A percentile compares a stretch with the other conserved stretches of the same genome.
These are phyloP conservation scores for Pantelozetes paolii DNA, from an alignment of 2,888 invertebrate genomes.

Conservation along the genomic window DNA sequence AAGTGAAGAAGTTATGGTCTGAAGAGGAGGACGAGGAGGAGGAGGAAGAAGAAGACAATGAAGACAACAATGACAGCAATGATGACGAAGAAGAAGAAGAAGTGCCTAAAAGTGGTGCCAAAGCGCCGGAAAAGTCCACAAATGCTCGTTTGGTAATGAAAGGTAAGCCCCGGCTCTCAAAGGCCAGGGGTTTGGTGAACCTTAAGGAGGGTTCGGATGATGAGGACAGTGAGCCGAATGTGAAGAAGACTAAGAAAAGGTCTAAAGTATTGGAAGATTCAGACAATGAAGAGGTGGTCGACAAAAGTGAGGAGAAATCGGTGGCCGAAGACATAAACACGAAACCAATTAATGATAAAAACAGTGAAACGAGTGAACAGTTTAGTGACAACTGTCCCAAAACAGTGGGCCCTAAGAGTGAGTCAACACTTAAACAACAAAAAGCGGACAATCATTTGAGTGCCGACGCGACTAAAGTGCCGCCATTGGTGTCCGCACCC, in stretches of 20 bases:
- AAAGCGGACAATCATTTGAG: neutral
- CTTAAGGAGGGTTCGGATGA: slow-evolving; percentile 22
- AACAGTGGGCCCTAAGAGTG: neutral
- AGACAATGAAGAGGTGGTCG: neutral
- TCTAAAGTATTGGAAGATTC: neutral
- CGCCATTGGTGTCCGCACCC: neutral
- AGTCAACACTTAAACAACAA: neutral
- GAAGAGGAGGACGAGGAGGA: slow-evolving; percentile 34
- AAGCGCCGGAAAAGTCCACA: neutral
- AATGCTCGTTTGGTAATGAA: slow-evolving; percentile 31
- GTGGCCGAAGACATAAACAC: too few species aligned
- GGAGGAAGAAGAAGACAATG: slow-evolving; percentile 45
- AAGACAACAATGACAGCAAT: slow-evolving; percentile 43
- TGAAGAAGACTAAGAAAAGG: slow-evolving; percentile 3
- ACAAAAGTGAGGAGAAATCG: slow-evolving; percentile 3
- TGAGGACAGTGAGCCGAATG: neutral
- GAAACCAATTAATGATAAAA: neutral
- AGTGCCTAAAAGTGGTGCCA: slow-evolving; percentile 24
- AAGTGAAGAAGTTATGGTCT: slow-evolving; percentile 40
- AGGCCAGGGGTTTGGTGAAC: neutral
- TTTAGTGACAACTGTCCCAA: too few species aligned
- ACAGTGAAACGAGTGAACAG: neutral
- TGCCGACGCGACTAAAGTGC: neutral
- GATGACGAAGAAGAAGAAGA: slow-evolving; percentile 41
- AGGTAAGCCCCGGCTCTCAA: slow-evolving; percentile 39